Conservation (phyloP, 2,888 invertebrate genomes). For the Parasteatoda lunata region DNA sequence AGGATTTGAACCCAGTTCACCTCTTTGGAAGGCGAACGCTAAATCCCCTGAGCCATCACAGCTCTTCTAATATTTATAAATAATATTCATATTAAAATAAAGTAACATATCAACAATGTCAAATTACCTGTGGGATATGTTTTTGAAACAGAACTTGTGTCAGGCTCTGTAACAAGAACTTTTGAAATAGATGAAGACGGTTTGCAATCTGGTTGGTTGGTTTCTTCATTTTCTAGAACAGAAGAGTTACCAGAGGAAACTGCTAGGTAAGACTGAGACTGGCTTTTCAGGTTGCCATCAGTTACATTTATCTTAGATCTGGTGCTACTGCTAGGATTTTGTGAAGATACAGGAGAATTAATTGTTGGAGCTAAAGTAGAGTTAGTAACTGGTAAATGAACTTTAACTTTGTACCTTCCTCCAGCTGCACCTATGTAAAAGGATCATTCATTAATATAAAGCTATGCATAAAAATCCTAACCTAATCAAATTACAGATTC, state of each 20-base stretch:
- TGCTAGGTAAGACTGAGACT: conserved; percentile 3
- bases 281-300: conserved; percentile 19
- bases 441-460: not conserved
- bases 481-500: not conserved
- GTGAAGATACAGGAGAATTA: conserved; percentile 40
- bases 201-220: not conserved
- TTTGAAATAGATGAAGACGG: conserved; percentile 71
- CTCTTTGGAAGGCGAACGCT: too few relatives aligned
- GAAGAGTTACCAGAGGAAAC: conserved; percentile 36
- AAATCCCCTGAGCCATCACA: too few relatives aligned
- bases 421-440: conserved; percentile 20
- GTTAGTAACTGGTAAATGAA: conserved; percentile 23
- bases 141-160: conserved; percentile 74
- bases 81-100: too few relatives aligned
- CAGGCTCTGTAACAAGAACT: conserved; percentile 76
- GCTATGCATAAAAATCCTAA: not conserved
- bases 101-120: too few relatives aligned
- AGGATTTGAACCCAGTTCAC: too few relatives aligned
- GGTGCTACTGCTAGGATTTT: conserved; percentile 59
- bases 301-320: conserved; percentile 41
- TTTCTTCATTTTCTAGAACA: conserved; percentile 34
- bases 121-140: conserved; percentile 71
- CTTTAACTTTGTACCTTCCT: conserved; percentile 54
- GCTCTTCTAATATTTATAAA: too few relatives aligned
- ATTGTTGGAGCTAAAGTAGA: conserved; percentile 31